A percentile compares a stretch with the other conserved stretches of the same genome.
Conservation (phyloP, 2,888 invertebrate genomes). For the Blera fallax region DNA sequence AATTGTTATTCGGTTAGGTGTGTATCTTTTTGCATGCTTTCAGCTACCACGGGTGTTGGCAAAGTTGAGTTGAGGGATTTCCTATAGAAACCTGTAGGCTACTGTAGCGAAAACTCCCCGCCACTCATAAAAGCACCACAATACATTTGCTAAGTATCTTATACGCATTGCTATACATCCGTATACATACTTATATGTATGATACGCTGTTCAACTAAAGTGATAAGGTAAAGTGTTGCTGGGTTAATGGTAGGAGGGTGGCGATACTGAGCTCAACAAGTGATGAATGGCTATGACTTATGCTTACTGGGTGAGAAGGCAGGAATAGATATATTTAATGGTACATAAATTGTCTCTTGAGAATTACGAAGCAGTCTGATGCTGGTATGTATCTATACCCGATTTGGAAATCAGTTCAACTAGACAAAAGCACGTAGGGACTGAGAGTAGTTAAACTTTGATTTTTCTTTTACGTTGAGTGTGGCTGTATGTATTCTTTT, state of each 20-base stretch:
- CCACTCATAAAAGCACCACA: conserved; percentile 30
- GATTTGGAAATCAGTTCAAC: conserved; percentile 33
- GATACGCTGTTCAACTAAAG: conserved; percentile 25
- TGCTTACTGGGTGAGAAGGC: conserved; percentile 28
- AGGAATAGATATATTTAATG: conserved; percentile 20
- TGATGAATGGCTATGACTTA: conserved; percentile 32
- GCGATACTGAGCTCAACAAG: conserved; percentile 51
- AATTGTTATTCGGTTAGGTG: conserved; percentile 46
- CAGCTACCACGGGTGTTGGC: conserved; percentile 4
- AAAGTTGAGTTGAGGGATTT: conserved; percentile 34
- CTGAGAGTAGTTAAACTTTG: not conserved
- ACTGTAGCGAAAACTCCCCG: conserved; percentile 26
- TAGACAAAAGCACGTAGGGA: conserved; percentile 36
- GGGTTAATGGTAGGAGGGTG: conserved; percentile 20
- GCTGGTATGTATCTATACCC: not conserved
- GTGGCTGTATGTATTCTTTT: too few relatives aligned
- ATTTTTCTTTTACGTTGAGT: not conserved
- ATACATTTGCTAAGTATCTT: conserved; percentile 5
- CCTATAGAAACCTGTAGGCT: conserved; percentile 47
- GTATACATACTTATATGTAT: not conserved
- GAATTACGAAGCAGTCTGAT: not conserved
- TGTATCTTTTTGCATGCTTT: conserved; percentile 60
- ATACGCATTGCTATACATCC: not conserved
- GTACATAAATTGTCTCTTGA: conserved; percentile 21
- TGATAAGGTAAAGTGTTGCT: conserved; percentile 53